Percentiles rank a stretch among this genome's conserved stretches.
phyloP scores from a whole-genome alignment of 2,113 vertebrate species.

The Euleptes europaea region DNA sequence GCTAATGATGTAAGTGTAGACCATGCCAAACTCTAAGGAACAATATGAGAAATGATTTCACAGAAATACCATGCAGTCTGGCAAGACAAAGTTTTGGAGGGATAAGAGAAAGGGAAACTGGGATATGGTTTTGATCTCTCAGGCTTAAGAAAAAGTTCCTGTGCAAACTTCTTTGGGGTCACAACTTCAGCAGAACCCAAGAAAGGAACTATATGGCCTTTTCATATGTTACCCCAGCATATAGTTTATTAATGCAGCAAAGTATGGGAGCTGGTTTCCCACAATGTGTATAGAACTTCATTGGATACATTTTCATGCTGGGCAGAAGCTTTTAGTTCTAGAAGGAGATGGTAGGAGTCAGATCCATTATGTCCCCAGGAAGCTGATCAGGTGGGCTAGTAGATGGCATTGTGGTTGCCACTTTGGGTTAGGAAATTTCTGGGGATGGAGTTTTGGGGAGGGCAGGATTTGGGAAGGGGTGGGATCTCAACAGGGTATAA shows the following conservation, averaged over 20 bases:
- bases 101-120: neutral
- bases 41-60: slow-evolving; percentile 1
- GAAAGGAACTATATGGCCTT: neutral
- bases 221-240: neutral
- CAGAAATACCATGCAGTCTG: slow-evolving; percentile 5
- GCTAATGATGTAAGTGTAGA: slow-evolving; percentile 45
- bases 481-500: no score
- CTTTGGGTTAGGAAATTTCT: no score
- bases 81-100: slow-evolving; percentile 8
- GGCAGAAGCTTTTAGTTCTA: neutral
- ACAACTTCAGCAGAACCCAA: neutral
- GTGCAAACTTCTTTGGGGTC: neutral
- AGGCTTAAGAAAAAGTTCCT: neutral
- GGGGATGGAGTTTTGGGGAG: no score
- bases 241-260: no score
- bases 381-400: neutral
- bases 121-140: neutral
- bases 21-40: slow-evolving; percentile 18
- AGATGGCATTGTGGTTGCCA: neutral
- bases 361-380: no score
- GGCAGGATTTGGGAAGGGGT: no score
- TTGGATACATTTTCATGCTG: neutral
- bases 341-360: neutral
- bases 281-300: neutral
- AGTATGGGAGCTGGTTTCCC: neutral